Percentiles rank a stretch among this genome's conserved stretches.
These are phyloP conservation scores for Drosophila tropicalis DNA, from an alignment of 1,140 invertebrate genomes.

Conservation along the genomic window DNA sequence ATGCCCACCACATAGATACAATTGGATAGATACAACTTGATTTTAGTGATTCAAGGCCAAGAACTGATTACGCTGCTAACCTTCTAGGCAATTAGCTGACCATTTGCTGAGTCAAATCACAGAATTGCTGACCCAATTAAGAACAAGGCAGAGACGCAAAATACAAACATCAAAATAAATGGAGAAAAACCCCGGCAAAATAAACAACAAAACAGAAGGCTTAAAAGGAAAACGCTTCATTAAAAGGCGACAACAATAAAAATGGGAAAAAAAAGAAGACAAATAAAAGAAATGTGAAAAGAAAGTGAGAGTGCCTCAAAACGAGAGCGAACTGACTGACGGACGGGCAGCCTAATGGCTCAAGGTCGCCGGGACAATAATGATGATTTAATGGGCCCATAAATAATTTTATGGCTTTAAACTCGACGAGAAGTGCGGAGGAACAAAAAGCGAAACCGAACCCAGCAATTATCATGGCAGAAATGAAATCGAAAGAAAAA, in stretches of 20 bases:
- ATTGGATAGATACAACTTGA: too few relatives aligned
- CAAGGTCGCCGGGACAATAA: slow-evolving; percentile 78
- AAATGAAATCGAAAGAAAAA: slow-evolving; percentile 24
- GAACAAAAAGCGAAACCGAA: slow-evolving; percentile 9
- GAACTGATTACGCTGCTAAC: slow-evolving; percentile 6
- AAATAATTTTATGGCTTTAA: slow-evolving; percentile 79
- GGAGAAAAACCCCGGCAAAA: slow-evolving; percentile 22
- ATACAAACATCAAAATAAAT: not conserved
- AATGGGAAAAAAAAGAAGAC: slow-evolving; percentile 29
- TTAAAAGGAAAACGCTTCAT: slow-evolving; percentile 64
- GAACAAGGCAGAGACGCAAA: slow-evolving; percentile 16
- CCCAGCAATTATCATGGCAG: slow-evolving; percentile 9
- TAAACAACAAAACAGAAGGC: slow-evolving; percentile 31
- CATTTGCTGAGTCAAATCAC: slow-evolving; percentile 46
- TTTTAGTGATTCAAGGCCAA: not conserved
- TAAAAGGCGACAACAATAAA: slow-evolving; percentile 69
- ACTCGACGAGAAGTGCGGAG: slow-evolving; percentile 27
- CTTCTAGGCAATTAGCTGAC: slow-evolving; percentile 39
- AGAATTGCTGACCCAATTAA: slow-evolving; percentile 55
- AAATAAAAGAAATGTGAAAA: slow-evolving; percentile 74
- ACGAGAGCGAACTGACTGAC: slow-evolving; percentile 48
- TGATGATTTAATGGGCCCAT: slow-evolving; percentile 82
- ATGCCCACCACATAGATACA: too few relatives aligned
- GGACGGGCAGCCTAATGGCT: slow-evolving; percentile 48
- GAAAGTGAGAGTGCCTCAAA: slow-evolving; percentile 67